A percentile compares a stretch with the other conserved stretches of the same genome.
These are phyloP conservation scores for Melanostigma gelatinosum DNA, from an alignment of 2,113 vertebrate species.

Conservation along the genomic window DNA sequence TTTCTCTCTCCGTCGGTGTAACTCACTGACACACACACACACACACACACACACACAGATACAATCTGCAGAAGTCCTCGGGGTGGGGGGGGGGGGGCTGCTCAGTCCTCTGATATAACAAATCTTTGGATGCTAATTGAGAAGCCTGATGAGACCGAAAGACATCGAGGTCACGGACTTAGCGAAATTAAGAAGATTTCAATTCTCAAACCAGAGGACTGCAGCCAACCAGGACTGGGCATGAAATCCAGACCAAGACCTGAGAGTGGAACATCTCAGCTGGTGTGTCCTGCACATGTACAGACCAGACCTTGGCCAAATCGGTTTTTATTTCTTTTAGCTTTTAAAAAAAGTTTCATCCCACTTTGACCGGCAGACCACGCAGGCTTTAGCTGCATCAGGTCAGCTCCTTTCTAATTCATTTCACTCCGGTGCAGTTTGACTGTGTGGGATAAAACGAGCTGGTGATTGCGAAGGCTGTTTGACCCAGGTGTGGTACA, in stretches of 20 bases:
- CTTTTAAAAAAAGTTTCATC: conserved; percentile 35
- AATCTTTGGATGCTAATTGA: conserved; percentile 23
- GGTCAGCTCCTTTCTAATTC: not conserved
- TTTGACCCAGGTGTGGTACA: conserved; percentile 70
- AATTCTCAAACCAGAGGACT: conserved; percentile 48
- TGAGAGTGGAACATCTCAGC: conserved; percentile 47
- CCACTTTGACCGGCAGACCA: conserved; percentile 27
- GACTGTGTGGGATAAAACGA: conserved; percentile 56
- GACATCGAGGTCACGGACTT: conserved; percentile 19
- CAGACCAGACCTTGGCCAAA: conserved; percentile 67
- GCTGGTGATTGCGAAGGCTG: conserved; percentile 19
- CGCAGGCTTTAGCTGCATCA: conserved; percentile 14
- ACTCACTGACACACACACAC: conserved; percentile 28
- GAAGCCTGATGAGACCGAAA: conserved; percentile 18
- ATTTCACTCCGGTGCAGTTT: conserved; percentile 20
- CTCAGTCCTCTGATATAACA: conserved; percentile 59
- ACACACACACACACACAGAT: conserved; percentile 37
- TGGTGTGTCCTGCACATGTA: conserved; percentile 45
- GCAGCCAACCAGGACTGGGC: conserved; percentile 59
- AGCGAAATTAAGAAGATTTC: conserved; percentile 15
- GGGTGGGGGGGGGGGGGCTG: conserved; percentile 57
- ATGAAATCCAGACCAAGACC: conserved; percentile 51
- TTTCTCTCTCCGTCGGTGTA: conserved; percentile 16
- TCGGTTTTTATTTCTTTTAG: not conserved
- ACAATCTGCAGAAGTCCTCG: conserved; percentile 59